These are phyloP conservation scores for Raphicerus campestris DNA, from an alignment of 2,113 vertebrate genomes.

Conservation along the genomic window DNA sequence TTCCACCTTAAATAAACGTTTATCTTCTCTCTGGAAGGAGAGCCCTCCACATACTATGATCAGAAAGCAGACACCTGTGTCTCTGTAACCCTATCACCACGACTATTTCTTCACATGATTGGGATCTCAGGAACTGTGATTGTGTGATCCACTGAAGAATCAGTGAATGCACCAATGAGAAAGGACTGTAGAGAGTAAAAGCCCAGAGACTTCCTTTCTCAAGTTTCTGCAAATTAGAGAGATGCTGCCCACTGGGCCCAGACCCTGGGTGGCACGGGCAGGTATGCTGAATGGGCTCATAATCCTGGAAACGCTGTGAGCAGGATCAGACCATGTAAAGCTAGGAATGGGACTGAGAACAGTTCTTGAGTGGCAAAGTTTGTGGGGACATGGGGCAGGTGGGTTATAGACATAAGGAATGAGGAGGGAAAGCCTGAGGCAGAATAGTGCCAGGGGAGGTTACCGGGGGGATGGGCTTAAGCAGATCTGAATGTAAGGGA, in stretches of 20 bases:
- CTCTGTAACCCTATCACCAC: background rate
- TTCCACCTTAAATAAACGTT: background rate
- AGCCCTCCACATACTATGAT: background rate
- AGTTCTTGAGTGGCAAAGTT: fast-evolving
- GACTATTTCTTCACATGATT: background rate
- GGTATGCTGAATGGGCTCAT: background rate
- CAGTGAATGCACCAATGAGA: too few relatives aligned
- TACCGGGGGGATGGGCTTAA: background rate
- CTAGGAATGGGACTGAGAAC: background rate
- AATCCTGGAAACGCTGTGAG: background rate
- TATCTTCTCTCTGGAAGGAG: background rate
- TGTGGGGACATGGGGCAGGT: too few relatives aligned
- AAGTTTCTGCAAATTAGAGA: background rate
- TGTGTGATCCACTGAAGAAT: background rate
- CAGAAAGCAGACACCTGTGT: background rate
- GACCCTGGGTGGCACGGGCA: background rate
- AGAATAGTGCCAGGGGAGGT: background rate
- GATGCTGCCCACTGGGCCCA: background rate
- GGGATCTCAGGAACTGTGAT: background rate
- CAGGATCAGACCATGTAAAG: background rate
- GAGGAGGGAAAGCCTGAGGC: background rate
- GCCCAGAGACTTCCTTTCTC: background rate
- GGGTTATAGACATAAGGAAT: background rate
- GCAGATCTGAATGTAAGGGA: background rate
- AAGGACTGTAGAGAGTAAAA: background rate